Evolutionary conservation across 2,888 invertebrate species (phyloP).

Genomic region (Chorisops tibialis): DNA sequence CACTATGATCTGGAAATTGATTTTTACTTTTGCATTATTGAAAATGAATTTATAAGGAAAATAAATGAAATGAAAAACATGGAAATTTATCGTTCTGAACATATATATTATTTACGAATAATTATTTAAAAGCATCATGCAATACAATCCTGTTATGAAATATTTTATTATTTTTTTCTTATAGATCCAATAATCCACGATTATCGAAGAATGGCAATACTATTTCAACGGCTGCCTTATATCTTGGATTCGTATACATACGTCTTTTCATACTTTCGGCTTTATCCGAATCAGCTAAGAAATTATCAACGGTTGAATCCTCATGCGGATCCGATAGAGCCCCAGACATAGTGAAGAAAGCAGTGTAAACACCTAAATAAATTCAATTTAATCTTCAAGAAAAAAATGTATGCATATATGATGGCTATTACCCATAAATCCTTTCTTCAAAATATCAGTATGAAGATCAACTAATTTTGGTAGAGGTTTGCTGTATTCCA

Average conservation of each 20-base stretch:
- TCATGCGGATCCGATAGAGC: slow-evolving; percentile 41
- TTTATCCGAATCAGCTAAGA: slow-evolving; percentile 1
- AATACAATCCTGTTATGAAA: no score
- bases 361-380: slow-evolving; percentile 41
- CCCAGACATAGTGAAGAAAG: slow-evolving; percentile 35
- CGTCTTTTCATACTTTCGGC: slow-evolving; percentile 35
- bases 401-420: no score
- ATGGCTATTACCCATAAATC: neutral
- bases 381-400: no score
- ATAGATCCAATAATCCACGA: slow-evolving; percentile 37
- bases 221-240: slow-evolving; percentile 36
- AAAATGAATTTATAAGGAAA: no score
- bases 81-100: no score
- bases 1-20: no score
- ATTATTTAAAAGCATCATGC: no score
- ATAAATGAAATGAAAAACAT: no score
- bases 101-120: no score
- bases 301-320: slow-evolving; percentile 39
- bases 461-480: slow-evolving; percentile 45
- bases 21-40: no score
- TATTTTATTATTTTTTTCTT: neutral
- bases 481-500: slow-evolving; percentile 39
- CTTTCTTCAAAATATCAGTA: slow-evolving; percentile 37
- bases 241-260: slow-evolving; percentile 38
- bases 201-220: slow-evolving; percentile 42